Conservation (phyloP, 2,888 invertebrate genomes). For the Chrysomela aeneicollis region DNA sequence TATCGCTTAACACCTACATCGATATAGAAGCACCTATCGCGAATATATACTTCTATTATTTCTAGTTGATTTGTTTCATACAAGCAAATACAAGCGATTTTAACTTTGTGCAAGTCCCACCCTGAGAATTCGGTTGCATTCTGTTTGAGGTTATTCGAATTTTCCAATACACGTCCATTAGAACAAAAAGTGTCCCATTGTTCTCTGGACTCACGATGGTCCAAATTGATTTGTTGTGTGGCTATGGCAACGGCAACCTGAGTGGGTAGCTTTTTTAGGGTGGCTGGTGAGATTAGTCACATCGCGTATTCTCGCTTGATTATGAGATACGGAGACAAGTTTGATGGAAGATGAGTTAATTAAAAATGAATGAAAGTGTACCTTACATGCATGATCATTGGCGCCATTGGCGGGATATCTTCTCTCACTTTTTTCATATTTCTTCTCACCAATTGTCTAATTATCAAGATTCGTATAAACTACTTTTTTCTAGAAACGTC, state of each 20-base stretch:
- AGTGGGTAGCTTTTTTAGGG: not conserved
- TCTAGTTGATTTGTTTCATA: too few species aligned
- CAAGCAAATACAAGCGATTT: too few species aligned
- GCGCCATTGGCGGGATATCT: not conserved
- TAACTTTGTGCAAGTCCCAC: not conserved
- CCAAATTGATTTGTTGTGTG: slow-evolving; percentile 45
- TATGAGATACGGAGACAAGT: not conserved
- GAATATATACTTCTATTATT: too few species aligned
- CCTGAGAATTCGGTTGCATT: slow-evolving; percentile 25
- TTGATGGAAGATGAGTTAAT: not conserved
- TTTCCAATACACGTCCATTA: slow-evolving; percentile 34
- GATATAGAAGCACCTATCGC: too few species aligned
- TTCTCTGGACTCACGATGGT: slow-evolving; percentile 27
- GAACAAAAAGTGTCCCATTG: slow-evolving; percentile 42
- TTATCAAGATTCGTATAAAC: too few species aligned
- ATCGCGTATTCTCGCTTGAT: not conserved
- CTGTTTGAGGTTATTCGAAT: slow-evolving; percentile 44
- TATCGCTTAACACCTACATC: too few species aligned
- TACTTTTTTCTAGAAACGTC: too few species aligned
- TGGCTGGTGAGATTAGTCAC: not conserved
- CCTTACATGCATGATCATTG: not conserved
- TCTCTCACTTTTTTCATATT: too few species aligned
- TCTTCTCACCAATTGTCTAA: too few species aligned
- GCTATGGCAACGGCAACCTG: slow-evolving; percentile 14
- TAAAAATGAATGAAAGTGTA: not conserved